Evolutionary conservation across 2,797 vertebrate genomes (phyloP).

Genomic region (Paramormyrops hopkinsi): DNA sequence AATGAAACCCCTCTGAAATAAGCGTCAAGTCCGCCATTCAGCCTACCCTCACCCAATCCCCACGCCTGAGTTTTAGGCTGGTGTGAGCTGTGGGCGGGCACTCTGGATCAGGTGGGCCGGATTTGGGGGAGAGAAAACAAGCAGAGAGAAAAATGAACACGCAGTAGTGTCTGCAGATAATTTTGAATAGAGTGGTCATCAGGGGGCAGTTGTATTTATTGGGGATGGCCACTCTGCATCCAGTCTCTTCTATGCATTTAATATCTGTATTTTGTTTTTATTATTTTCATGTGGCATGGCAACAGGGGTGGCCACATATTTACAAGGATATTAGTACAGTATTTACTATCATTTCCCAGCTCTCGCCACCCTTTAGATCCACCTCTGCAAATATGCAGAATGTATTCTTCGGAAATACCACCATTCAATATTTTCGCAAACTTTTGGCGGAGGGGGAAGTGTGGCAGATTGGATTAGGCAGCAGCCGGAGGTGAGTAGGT

Average conservation of each 20-base stretch:
- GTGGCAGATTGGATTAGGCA: slow-evolving; percentile 34
- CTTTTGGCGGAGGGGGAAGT: slow-evolving; percentile 33
- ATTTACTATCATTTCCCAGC: neutral
- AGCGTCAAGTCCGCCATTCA: neutral
- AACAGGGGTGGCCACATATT: neutral
- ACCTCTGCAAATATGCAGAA: neutral
- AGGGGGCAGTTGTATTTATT: neutral
- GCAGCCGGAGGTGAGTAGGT: slow-evolving; percentile 17
- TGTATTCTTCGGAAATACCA: neutral
- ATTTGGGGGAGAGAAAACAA: neutral
- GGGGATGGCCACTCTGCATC: neutral
- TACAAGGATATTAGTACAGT: neutral
- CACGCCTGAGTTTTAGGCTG: neutral
- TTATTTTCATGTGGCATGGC: neutral
- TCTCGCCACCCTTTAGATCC: neutral
- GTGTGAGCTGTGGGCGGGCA: neutral
- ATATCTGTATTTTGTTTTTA: neutral
- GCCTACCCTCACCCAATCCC: neutral
- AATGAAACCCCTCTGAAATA: slow-evolving; percentile 62
- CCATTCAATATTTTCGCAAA: slow-evolving; percentile 6
- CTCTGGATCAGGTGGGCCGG: neutral
- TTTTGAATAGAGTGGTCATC: neutral
- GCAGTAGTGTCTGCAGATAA: neutral
- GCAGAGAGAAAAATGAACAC: neutral
- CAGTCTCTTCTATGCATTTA: neutral